Conservation (phyloP, 2,888 invertebrate species). For the Bimastos eiseni region DNA sequence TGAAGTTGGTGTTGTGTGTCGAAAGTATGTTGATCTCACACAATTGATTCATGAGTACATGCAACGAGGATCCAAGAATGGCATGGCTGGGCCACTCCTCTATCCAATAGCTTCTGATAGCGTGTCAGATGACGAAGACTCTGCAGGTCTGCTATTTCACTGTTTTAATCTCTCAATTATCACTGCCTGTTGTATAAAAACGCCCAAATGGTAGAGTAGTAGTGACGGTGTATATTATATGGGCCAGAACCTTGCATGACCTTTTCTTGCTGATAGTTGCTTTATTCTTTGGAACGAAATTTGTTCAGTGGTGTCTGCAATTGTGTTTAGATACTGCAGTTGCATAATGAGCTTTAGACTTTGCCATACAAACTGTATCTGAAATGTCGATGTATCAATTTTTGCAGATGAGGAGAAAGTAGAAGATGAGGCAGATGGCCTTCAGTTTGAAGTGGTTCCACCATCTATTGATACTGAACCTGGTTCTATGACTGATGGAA, state of each 20-base stretch:
- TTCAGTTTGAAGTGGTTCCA: slow-evolving; percentile 22
- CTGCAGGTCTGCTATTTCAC: background rate
- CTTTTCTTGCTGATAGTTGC: background rate
- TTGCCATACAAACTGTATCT: background rate
- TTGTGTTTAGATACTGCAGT: background rate
- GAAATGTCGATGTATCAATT: background rate
- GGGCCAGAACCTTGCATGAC: background rate
- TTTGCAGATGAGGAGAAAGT: slow-evolving; percentile 30
- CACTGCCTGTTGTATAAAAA: background rate
- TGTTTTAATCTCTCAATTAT: background rate
- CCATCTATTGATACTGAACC: background rate
- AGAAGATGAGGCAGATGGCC: slow-evolving; percentile 24
- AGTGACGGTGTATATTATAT: background rate
- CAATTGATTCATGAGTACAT: slow-evolving; percentile 56
- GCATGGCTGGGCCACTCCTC: slow-evolving; percentile 53
- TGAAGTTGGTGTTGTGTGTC: slow-evolving; percentile 49
- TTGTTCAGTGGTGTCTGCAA: slow-evolving; percentile 1
- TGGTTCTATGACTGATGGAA: background rate
- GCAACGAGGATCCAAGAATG: slow-evolving; percentile 55
- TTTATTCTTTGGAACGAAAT: background rate
- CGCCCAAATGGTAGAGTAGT: background rate
- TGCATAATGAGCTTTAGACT: background rate
- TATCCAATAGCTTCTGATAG: slow-evolving; percentile 47
- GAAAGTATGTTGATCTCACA: slow-evolving; percentile 53
- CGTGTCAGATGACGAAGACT: slow-evolving; percentile 33